phyloP scores from a whole-genome alignment of 1,140 invertebrate genomes.

The Babylonia areolata region DNA sequence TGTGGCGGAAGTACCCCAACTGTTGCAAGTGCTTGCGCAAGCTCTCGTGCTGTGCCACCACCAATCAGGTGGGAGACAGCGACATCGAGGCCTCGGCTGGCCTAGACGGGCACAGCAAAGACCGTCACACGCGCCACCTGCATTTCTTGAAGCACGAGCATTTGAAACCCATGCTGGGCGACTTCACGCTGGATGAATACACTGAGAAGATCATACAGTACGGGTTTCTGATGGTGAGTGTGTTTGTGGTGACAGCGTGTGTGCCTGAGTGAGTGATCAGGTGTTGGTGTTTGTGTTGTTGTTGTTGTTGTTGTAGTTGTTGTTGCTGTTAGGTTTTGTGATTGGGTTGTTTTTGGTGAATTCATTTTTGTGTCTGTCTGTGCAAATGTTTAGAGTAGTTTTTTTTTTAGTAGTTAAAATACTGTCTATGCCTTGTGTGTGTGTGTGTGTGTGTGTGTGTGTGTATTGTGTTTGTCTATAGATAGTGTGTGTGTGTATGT shows the following conservation, averaged over 20 bases:
- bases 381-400: neutral
- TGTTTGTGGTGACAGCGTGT: neutral
- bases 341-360: too few relatives aligned
- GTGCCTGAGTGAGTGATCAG: neutral
- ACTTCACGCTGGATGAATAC: constrained; percentile 76
- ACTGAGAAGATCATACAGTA: constrained; percentile 77
- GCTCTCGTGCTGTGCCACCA: neutral
- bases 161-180: constrained; percentile 71
- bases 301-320: too few relatives aligned
- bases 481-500: too few relatives aligned
- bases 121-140: constrained; percentile 25
- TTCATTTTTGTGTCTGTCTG: too few relatives aligned
- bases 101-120: neutral
- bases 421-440: neutral
- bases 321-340: too few relatives aligned
- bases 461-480: too few relatives aligned
- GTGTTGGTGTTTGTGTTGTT: neutral
- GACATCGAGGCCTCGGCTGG: constrained; percentile 30
- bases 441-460: constrained; percentile 22
- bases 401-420: neutral
- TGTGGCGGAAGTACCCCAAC: constrained; percentile 55
- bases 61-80: constrained; percentile 13
- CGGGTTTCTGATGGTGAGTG: constrained; percentile 76
- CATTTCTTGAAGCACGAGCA: constrained; percentile 68
- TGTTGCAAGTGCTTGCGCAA: constrained; percentile 48